These are phyloP conservation scores for Pristionchus mayeri DNA, from an alignment of 2,888 invertebrate species.

Conservation along the genomic window DNA sequence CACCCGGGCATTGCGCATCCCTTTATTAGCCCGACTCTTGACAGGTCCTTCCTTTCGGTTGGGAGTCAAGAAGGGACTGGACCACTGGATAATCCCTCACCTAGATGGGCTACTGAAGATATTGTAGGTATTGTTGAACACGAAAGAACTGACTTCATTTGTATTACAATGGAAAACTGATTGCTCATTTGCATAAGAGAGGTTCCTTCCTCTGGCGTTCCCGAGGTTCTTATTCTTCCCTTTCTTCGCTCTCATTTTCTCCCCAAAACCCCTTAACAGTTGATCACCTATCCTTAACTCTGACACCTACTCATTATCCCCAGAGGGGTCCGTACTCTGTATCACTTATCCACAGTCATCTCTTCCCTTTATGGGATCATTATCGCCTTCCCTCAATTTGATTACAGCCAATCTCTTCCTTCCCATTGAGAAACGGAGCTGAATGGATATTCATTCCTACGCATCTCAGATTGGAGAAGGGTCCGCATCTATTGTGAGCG, in stretches of 20 bases:
- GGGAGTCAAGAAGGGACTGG: slow-evolving; percentile 11
- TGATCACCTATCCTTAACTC: not conserved
- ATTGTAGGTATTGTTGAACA: not conserved
- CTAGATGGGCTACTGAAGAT: not conserved
- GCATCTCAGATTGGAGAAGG: slow-evolving; percentile 32
- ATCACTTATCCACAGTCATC: slow-evolving; percentile 24
- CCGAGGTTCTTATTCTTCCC: not conserved
- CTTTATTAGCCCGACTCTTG: slow-evolving; percentile 3
- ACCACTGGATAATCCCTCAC: not conserved
- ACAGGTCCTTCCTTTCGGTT: slow-evolving; percentile 2
- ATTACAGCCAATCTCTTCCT: slow-evolving; percentile 37
- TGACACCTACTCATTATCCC: slow-evolving; percentile 19
- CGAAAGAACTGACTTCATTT: not conserved
- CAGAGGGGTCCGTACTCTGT: not conserved
- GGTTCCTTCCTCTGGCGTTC: not conserved
- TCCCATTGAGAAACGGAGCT: slow-evolving; percentile 40
- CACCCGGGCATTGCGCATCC: slow-evolving; percentile 32
- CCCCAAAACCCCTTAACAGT: not conserved
- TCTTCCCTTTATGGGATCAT: slow-evolving; percentile 13
- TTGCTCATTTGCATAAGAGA: slow-evolving; percentile 1
- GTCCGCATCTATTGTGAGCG: slow-evolving; percentile 19
- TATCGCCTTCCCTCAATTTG: slow-evolving; percentile 41
- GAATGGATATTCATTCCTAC: slow-evolving; percentile 35
- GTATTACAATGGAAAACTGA: not conserved
- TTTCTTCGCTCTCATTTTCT: not conserved